Conservation (phyloP, 1,140 invertebrate species). For the Diorhabda sublineata region DNA sequence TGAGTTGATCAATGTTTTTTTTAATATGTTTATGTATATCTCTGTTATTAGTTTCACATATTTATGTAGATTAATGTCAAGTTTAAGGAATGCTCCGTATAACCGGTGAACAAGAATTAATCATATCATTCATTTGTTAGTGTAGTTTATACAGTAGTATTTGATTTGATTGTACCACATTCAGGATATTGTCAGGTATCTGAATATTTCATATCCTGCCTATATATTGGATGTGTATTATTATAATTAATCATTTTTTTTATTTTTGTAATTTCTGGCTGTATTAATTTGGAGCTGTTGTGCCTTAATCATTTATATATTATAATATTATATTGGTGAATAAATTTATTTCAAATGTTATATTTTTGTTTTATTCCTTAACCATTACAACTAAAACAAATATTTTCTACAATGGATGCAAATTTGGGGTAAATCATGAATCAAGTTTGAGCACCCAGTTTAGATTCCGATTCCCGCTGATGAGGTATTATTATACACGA, state of each 20-base stretch:
- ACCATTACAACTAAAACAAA: too few species aligned
- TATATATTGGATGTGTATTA: neutral
- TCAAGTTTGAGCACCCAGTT: too few species aligned
- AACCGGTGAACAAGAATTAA: slow-evolving; percentile 41
- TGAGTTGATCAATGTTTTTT: neutral
- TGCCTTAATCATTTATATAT: slow-evolving; percentile 24
- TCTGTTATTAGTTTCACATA: neutral
- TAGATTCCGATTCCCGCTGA: too few species aligned
- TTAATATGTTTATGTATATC: neutral
- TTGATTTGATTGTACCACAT: slow-evolving; percentile 3
- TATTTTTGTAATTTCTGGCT: slow-evolving; percentile 1
- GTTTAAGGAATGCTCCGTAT: slow-evolving; percentile 22
- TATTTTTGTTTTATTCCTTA: too few species aligned
- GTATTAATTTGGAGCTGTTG: slow-evolving; percentile 31
- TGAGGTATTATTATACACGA: too few species aligned
- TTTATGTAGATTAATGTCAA: neutral
- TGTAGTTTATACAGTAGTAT: slow-evolving; percentile 12
- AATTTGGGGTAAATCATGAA: too few species aligned
- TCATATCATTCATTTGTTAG: slow-evolving; percentile 39
- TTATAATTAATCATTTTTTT: neutral
- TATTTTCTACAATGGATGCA: too few species aligned
- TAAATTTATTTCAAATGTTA: too few species aligned
- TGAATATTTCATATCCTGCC: neutral
- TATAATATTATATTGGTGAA: too few species aligned
- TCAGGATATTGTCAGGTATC: neutral